These are phyloP conservation scores for Acrocera orbiculus DNA, from an alignment of 2,888 invertebrate genomes.

Conservation along the genomic window DNA sequence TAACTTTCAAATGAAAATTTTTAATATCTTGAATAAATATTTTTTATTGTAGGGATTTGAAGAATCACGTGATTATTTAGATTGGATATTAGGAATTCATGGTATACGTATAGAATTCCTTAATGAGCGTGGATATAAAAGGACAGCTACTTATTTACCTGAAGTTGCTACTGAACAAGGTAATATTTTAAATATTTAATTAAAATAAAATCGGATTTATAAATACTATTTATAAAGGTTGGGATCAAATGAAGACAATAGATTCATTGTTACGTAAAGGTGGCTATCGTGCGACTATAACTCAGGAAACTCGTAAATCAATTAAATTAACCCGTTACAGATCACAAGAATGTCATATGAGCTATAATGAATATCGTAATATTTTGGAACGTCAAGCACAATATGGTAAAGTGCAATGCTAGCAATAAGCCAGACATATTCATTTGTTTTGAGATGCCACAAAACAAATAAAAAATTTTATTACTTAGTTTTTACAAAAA, in stretches of 20 bases:
- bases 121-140: slow-evolving; percentile 81
- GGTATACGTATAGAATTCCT: slow-evolving; percentile 96
- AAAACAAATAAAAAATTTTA: not conserved
- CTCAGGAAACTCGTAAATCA: slow-evolving; percentile 69
- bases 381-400: slow-evolving; percentile 25
- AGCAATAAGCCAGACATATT: slow-evolving; percentile 16
- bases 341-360: slow-evolving; percentile 84
- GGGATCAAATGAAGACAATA: slow-evolving; percentile 97
- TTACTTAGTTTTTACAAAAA: not conserved
- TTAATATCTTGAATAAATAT: not conserved
- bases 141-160: slow-evolving; percentile 96
- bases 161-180: slow-evolving; percentile 98
- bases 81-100: slow-evolving; percentile 95
- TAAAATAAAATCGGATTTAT: not conserved
- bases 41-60: slow-evolving; percentile 54
- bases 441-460: not conserved
- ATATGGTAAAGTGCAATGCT: slow-evolving; percentile 30
- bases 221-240: slow-evolving; percentile 43
- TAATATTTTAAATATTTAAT: slow-evolving; percentile 22
- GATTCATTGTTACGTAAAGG: slow-evolving; percentile 95
- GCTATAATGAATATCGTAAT: slow-evolving; percentile 60
- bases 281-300: slow-evolving; percentile 82
- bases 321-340: slow-evolving; percentile 93
- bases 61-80: slow-evolving; percentile 83
- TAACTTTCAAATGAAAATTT: slow-evolving; percentile 4